Evolutionary conservation across 2,797 vertebrate species (phyloP).

Genomic region (Alfaro cultratus): DNA sequence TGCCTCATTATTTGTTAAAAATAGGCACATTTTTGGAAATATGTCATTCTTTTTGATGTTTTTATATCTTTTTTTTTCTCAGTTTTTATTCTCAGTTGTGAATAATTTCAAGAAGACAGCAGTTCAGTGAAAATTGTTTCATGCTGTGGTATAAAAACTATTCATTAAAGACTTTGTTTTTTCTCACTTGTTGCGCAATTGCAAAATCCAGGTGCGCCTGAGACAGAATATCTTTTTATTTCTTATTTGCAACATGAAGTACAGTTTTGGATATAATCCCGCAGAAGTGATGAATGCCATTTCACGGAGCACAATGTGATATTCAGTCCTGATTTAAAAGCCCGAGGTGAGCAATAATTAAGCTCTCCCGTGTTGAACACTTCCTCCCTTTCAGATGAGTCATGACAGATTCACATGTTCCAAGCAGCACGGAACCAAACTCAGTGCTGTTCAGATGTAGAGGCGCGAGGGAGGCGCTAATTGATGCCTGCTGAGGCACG

Average conservation of each 20-base stretch:
- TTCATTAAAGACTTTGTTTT: constrained; percentile 20
- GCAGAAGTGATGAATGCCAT: constrained; percentile 32
- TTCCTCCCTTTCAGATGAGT: constrained; percentile 54
- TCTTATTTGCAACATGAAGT: constrained; percentile 19
- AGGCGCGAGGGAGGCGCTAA: constrained; percentile 71
- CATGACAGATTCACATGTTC: constrained; percentile 61
- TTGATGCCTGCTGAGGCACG: constrained; percentile 72
- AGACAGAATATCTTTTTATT: constrained; percentile 33
- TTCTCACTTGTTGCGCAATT: constrained; percentile 25
- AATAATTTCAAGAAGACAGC: constrained; percentile 8
- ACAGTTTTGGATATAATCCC: constrained; percentile 29
- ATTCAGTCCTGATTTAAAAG: constrained; percentile 59
- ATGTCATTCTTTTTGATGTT: constrained; percentile 10
- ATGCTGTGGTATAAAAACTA: constrained; percentile 18
- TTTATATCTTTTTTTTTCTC: constrained; percentile 17
- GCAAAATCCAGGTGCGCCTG: constrained; percentile 45
- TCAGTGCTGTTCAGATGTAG: constrained; percentile 65
- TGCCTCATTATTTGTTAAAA: neutral
- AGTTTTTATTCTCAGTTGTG: constrained; percentile 21
- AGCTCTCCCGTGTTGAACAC: constrained; percentile 40
- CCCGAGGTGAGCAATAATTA: constrained; percentile 59
- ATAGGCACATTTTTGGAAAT: neutral
- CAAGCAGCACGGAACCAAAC: constrained; percentile 50
- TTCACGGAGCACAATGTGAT: constrained; percentile 51
- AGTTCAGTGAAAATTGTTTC: constrained; percentile 28